phyloP scores from a whole-genome alignment of 1,140 invertebrate species.

The Micrasema minimum region DNA sequence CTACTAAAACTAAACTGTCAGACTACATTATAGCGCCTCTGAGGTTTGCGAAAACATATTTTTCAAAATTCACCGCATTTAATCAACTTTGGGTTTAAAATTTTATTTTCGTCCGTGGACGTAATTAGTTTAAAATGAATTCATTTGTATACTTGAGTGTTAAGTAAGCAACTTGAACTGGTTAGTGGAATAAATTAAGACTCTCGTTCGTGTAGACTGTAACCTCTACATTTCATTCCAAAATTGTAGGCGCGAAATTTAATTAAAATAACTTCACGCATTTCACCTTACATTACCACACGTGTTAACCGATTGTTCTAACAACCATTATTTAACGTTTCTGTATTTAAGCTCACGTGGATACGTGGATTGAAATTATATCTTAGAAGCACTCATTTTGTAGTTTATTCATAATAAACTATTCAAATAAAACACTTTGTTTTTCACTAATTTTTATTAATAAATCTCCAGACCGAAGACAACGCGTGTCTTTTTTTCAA shows the following conservation, averaged over 20 bases:
- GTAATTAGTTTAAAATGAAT: constrained; percentile 1
- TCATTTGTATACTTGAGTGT: constrained; percentile 21
- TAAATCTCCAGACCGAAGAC: too few relatives aligned
- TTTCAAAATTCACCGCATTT: background rate
- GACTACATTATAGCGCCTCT: background rate
- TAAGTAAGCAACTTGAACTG: constrained; percentile 12
- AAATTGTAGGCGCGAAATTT: constrained; percentile 18
- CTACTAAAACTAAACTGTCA: too few relatives aligned
- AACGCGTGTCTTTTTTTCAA: too few relatives aligned
- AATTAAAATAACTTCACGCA: constrained; percentile 21
- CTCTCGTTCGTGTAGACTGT: constrained; percentile 7
- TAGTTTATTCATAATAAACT: too few relatives aligned
- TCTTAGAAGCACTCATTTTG: too few relatives aligned
- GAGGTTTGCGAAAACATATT: background rate
- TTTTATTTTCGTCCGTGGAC: too few relatives aligned
- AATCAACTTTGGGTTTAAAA: too few relatives aligned
- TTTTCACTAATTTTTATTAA: too few relatives aligned
- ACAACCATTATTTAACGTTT: too few relatives aligned
- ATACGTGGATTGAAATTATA: too few relatives aligned
- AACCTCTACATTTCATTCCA: constrained; percentile 4
- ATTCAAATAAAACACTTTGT: too few relatives aligned
- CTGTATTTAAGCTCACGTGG: too few relatives aligned
- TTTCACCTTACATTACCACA: constrained; percentile 7
- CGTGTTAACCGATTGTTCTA: background rate
- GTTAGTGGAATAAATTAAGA: constrained; percentile 24